Base-by-base conservation (phyloP, 1,140 invertebrate species). In the Psix sp. region DNA sequence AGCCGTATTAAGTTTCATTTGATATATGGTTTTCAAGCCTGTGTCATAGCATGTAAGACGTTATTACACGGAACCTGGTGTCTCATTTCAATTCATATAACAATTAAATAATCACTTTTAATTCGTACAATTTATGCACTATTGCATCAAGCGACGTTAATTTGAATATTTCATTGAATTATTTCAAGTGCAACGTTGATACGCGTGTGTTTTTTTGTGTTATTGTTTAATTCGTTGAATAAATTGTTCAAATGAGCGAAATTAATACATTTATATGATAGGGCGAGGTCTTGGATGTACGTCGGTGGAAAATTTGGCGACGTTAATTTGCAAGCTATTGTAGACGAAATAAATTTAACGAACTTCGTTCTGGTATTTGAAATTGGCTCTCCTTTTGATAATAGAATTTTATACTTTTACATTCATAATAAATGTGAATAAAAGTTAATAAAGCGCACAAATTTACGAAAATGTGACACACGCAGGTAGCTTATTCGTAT, bases 121-220 rank as follows among this genome's bases (percentile, higher is more conserved):
- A 62, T 70, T 62, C 39, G 62, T 70, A 62, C 66, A 56, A 62
- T 63, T 62, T 36, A 43, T 24, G 57, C 35, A 43, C 57, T 31
- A 59, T 59, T 63, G 51, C 29, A 43, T 54, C 24, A 51, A 63
- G 63, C 45, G 51, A 63, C 31, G 36, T 71, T 63, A 57, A 63
- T 71, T 71, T 71, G 36, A 71, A 63, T 65, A 65, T 65, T 72
- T 59, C 45, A 72, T 72, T 72, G 16, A 57, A 72, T 72, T 65
- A 48, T 52, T 43, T 56, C 26, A 31, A 56, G 35, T 46, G 40
- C 35, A 49, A 62, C 46, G 52, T 57, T 20, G 40, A 56, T 54
- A 36, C 29, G 42, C 35, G 42, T 46, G n/a, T n/a, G 9, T 42
- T 51, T 56, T 63, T 51, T 29, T 20, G 33, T 31, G 39, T 60